phyloP scores from a whole-genome alignment of 30 jellyfish, hydroid and myxozoan genomes.

The Pseudorhiza aurosa region DNA sequence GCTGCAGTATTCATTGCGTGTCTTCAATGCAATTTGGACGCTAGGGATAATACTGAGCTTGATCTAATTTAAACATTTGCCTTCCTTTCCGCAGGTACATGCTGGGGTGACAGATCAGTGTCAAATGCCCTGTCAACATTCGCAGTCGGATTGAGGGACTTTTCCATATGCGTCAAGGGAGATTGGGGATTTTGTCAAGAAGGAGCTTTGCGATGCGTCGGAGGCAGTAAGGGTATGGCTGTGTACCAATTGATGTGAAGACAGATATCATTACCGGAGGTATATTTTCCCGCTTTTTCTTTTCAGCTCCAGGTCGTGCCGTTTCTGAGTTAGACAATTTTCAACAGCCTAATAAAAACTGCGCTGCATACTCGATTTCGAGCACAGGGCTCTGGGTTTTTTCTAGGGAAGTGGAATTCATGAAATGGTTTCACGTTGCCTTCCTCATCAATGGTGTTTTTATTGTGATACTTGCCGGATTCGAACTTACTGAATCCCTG shows the following conservation, averaged over 20 bases:
- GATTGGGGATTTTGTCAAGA: background rate
- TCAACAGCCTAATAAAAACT: background rate
- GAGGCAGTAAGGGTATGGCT: background rate
- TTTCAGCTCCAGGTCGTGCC: too few relatives aligned
- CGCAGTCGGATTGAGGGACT: background rate
- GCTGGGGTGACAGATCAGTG: constrained; percentile 6
- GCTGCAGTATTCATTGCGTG: too few relatives aligned
- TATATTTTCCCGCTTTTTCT: background rate
- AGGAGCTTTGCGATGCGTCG: background rate
- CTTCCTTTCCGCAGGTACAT: background rate
- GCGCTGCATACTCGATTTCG: background rate
- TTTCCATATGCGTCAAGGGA: background rate
- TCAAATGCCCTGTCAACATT: background rate
- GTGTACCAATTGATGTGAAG: background rate
- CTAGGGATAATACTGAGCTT: background rate
- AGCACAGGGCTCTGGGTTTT: too few relatives aligned
- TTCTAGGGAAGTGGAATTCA: too few relatives aligned
- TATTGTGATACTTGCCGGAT: too few relatives aligned
- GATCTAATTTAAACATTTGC: background rate
- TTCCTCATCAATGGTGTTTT: too few relatives aligned
- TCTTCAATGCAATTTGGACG: too few relatives aligned
- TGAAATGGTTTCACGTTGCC: too few relatives aligned
- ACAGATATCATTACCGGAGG: background rate
- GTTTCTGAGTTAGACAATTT: too few relatives aligned
- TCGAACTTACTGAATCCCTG: too few relatives aligned